Evolutionary conservation across 2,888 invertebrate species (phyloP).

Genomic region (Litoditis marina): DNA sequence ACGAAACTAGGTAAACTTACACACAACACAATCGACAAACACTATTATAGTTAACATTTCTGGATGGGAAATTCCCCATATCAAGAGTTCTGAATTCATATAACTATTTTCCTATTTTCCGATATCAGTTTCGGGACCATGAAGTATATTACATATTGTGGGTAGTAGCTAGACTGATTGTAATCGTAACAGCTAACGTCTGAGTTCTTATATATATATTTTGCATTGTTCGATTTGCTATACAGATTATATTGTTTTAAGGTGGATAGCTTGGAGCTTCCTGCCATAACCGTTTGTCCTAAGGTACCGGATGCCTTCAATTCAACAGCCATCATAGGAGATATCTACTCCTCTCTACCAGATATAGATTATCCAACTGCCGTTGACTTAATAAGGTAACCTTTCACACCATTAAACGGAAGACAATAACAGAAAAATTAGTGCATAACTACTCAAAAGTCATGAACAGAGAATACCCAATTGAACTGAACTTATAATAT

Average conservation of each 20-base stretch:
- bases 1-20: too few relatives aligned
- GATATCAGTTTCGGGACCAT: too few relatives aligned
- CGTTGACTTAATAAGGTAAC: conserved; percentile 42
- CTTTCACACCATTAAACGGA: too few relatives aligned
- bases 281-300: conserved; percentile 56
- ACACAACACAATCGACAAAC: too few relatives aligned
- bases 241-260: too few relatives aligned
- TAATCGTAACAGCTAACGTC: not conserved
- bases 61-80: too few relatives aligned
- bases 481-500: not conserved
- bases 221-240: too few relatives aligned
- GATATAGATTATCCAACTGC: conserved; percentile 30
- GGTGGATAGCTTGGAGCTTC: conserved; percentile 50
- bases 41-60: too few relatives aligned
- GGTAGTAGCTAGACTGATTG: not conserved
- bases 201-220: not conserved
- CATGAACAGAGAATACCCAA: not conserved
- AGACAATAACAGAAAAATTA: conserved; percentile 6
- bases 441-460: not conserved
- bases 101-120: too few relatives aligned
- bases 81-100: too few relatives aligned
- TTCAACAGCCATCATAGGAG: conserved; percentile 31
- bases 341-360: conserved; percentile 42
- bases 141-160: too few relatives aligned
- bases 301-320: conserved; percentile 55